Evolutionary conservation across 2,888 invertebrate genomes (phyloP).

Genomic region (Cyrtodaria siliqua): DNA sequence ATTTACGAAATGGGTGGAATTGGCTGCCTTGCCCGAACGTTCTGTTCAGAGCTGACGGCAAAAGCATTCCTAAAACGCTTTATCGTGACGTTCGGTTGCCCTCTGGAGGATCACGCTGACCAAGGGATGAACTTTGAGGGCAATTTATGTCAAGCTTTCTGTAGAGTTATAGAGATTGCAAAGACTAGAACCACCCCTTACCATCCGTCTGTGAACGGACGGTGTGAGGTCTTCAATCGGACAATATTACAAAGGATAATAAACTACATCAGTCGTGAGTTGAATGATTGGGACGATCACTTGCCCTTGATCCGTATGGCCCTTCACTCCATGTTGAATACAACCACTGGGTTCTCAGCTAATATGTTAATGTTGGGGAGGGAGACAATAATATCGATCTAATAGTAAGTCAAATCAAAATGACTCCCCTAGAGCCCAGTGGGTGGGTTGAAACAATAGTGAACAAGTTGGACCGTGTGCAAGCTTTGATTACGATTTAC

Average conservation of each 20-base stretch:
- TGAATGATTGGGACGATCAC: not conserved
- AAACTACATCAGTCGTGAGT: not conserved
- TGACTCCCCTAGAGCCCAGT: not conserved
- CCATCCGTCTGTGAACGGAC: slow-evolving; percentile 15
- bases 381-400: slow-evolving; percentile 10
- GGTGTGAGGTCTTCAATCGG: slow-evolving; percentile 9
- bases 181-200: slow-evolving; percentile 1
- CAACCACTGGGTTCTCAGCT: slow-evolving; percentile 14
- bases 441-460: not conserved
- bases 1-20: slow-evolving; percentile 1
- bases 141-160: no score
- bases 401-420: not conserved
- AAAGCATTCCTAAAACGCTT: not conserved
- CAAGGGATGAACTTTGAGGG: no score
- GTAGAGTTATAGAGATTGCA: not conserved
- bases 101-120: not conserved
- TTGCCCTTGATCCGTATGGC: slow-evolving; percentile 6
- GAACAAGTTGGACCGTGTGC: not conserved
- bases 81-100: not conserved
- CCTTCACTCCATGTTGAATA: slow-evolving; percentile 16
- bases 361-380: slow-evolving; percentile 19
- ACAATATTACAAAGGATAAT: not conserved
- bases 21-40: not conserved
- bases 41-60: not conserved
- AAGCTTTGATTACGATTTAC: not conserved